A percentile compares a stretch with the other conserved stretches of the same genome.
Evolutionary conservation across 1,140 invertebrate species (phyloP).

Genomic region (Pygmarrhopalites habei): DNA sequence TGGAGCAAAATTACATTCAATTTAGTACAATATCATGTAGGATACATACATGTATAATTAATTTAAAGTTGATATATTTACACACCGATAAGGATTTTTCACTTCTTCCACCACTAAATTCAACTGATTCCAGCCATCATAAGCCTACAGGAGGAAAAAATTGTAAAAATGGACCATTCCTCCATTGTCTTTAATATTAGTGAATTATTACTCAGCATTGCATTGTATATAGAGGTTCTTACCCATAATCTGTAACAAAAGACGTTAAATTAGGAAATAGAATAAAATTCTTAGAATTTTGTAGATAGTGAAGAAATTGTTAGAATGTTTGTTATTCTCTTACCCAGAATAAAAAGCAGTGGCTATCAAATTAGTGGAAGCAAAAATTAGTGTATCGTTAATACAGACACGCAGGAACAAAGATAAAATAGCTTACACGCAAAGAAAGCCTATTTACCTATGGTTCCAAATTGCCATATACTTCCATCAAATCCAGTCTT

Average conservation of each 20-base stretch:
- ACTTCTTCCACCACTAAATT: conserved; percentile 62
- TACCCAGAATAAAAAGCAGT: no score
- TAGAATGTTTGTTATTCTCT: no score
- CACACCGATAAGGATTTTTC: conserved; percentile 55
- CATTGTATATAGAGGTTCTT: no score
- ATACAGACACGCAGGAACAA: neutral
- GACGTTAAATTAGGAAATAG: no score
- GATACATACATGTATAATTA: neutral
- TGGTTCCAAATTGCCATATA: conserved; percentile 7
- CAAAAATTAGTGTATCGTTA: neutral
- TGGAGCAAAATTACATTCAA: conserved; percentile 35
- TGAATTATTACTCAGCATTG: no score
- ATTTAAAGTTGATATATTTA: conserved; percentile 5
- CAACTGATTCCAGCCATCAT: conserved; percentile 49
- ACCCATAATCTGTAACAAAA: no score
- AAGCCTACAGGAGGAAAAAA: no score
- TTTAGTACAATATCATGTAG: neutral
- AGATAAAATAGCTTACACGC: conserved; percentile 10
- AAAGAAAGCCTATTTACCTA: conserved; percentile 44
- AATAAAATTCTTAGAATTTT: no score
- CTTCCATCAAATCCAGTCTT: conserved; percentile 15
- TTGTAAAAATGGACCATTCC: no score
- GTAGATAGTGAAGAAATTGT: no score
- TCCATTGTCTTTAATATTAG: no score
- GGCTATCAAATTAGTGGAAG: no score